Evolutionary conservation across 2,113 vertebrate genomes (phyloP).

Genomic region (Machaerirhynchus nigripectus): DNA sequence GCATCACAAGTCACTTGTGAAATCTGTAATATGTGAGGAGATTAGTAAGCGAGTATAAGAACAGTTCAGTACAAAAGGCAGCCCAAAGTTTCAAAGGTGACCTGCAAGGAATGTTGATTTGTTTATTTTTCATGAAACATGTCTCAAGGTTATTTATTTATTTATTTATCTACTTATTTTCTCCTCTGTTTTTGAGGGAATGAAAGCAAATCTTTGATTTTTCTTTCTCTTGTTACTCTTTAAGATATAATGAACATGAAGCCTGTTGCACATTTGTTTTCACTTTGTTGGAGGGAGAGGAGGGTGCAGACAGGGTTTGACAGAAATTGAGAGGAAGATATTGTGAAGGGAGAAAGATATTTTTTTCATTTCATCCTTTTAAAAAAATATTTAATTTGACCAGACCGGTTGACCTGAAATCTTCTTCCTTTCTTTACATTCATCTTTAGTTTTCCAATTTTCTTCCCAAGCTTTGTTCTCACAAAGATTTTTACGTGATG

Average conservation of each 20-base stretch:
- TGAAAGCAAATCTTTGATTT: not conserved
- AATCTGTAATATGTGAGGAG: slow-evolving; percentile 57
- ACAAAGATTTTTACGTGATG: not conserved
- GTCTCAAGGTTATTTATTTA: not conserved
- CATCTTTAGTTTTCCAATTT: not conserved
- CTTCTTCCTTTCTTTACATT: not conserved
- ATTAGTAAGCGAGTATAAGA: not conserved
- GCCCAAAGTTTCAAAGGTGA: not conserved
- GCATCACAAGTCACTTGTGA: slow-evolving; percentile 55
- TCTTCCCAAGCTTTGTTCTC: not conserved
- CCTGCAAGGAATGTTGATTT: not conserved
- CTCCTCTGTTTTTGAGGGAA: not conserved
- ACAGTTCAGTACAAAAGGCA: not conserved
- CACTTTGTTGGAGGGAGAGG: not conserved
- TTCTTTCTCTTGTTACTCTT: not conserved
- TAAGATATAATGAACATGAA: not conserved
- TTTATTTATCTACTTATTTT: not conserved
- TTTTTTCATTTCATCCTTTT: not conserved
- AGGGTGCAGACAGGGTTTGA: not conserved
- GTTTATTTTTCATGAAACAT: not conserved
- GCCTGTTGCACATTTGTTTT: not conserved
- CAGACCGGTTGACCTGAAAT: not conserved
- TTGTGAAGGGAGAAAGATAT: not conserved
- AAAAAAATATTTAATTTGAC: not conserved
- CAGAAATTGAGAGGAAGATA: not conserved